These are phyloP conservation scores for Eutrigla gurnardus DNA, from an alignment of 2,797 vertebrate genomes.

Conservation along the genomic window DNA sequence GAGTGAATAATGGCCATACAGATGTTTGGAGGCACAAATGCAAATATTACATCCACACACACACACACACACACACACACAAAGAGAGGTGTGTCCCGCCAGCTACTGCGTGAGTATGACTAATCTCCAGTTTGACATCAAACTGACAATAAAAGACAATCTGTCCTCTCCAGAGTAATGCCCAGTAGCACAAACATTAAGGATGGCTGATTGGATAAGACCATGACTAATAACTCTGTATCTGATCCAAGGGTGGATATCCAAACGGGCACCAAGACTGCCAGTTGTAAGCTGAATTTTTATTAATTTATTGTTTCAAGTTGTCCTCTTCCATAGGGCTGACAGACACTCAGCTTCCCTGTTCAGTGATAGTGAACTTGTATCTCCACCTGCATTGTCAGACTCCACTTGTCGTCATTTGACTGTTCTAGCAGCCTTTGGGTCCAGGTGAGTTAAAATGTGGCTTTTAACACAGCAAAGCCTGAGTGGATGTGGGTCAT, in stretches of 20 bases:
- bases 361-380: conserved; percentile 2
- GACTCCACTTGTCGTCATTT: conserved; percentile 5
- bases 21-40: conserved; percentile 40
- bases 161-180: conserved; percentile 69
- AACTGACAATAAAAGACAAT: conserved; percentile 73
- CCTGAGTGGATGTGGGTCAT: background rate
- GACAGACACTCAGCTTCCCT: conserved; percentile 10
- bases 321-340: conserved; percentile 27
- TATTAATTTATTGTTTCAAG: conserved; percentile 2
- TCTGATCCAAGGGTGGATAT: conserved; percentile 68
- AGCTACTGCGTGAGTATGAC: conserved; percentile 63
- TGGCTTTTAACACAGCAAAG: conserved; percentile 6
- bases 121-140: conserved; percentile 72
- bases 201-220: conserved; percentile 73
- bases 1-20: conserved; percentile 32
- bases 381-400: background rate
- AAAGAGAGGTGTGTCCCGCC: conserved; percentile 36
- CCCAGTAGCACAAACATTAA: conserved; percentile 62
- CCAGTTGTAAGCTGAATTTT: conserved; percentile 39
- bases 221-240: conserved; percentile 73
- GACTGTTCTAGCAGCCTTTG: background rate
- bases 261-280: conserved; percentile 45
- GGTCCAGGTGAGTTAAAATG: conserved; percentile 16
- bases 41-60: conserved; percentile 20
- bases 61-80: conserved; percentile 31